Evolutionary conservation across 2,888 invertebrate genomes (phyloP), one percentile per base, ranked within the genome.

Genomic region (Cinara cedri): DNA sequence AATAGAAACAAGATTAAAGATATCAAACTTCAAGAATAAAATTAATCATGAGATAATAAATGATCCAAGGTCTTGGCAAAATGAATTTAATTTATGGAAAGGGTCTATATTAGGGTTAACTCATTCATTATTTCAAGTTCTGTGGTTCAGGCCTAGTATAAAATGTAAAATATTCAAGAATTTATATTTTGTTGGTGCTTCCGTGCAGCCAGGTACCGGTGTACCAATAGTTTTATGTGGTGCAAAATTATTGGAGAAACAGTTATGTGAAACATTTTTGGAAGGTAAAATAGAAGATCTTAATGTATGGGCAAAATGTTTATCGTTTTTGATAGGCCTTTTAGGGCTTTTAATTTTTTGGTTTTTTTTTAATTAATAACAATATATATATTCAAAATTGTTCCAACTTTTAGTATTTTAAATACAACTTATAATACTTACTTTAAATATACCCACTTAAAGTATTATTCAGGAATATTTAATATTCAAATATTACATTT

Each of bases 111-210:
- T 78, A 3, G 78, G 78, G 51, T 14, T 78, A 42, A 70, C 78
- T 10, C 78, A 78, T 34, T 34, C 66, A 26, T 51, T 78, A 1
- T 78, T 78, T 51, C 78, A 78, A 4, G 78, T 78, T 3, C 19
- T 78, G 16, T 78, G 70, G 70, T 78, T 78, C 24, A 57, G 78
- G n/a, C 78, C 78, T 3, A 78, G 78, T 62, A 21, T 78, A 19
- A 68, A 78, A n/a, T 78, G 78, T 42, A 78, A 78, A 51, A 78
- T 78, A 68, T 78, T 78, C 16, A 14, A 78, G 49, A 78, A 78
- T n/a, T 21, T 78, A 9, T 78, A 78, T 19, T 78, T 78, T 42
- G 78, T 78, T 1, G 78, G 78, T 0, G 78, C 78, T 51, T 78
- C 78, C 0, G 78, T 13, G 0, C 78, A 78, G 3, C 78, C 78